Evolutionary conservation across 2,113 vertebrate species (phyloP).

Genomic region (Isichthys henryi): DNA sequence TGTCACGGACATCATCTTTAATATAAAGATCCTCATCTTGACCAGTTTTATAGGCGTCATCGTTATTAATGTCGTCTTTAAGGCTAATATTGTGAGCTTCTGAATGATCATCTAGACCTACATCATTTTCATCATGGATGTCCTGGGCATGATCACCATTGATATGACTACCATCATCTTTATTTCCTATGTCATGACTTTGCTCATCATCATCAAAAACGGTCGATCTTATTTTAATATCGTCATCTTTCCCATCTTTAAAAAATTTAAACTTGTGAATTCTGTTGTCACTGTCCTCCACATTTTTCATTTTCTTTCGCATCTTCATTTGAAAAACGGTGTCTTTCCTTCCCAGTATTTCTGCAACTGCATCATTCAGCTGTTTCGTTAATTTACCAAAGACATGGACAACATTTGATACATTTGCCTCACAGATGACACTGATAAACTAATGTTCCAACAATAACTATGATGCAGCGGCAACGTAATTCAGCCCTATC

Average conservation of each 20-base stretch:
- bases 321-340: constrained; percentile 24
- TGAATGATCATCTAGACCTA: constrained; percentile 28
- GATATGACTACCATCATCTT: constrained; percentile 8
- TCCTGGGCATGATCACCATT: neutral
- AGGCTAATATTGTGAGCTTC: constrained; percentile 34
- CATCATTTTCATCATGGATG: neutral
- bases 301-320: neutral
- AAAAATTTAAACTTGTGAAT: neutral
- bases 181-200: neutral
- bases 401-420: neutral
- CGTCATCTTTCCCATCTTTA: constrained; percentile 2
- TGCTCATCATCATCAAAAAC: neutral
- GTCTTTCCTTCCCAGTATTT: constrained; percentile 41
- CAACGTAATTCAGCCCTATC: neutral
- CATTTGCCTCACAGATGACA: neutral
- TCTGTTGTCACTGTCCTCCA: neutral
- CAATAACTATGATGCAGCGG: neutral
- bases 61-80: constrained; percentile 10
- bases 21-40: neutral
- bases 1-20: neutral
- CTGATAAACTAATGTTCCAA: neutral
- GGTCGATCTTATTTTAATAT: neutral
- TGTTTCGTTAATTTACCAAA: constrained; percentile 22
- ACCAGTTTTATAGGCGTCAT: neutral
- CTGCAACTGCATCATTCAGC: constrained; percentile 57